Percentiles rank a stretch among this genome's conserved stretches.
Evolutionary conservation across 2,888 invertebrate species (phyloP).

Genomic region (Nipponacmea schrenckii): DNA sequence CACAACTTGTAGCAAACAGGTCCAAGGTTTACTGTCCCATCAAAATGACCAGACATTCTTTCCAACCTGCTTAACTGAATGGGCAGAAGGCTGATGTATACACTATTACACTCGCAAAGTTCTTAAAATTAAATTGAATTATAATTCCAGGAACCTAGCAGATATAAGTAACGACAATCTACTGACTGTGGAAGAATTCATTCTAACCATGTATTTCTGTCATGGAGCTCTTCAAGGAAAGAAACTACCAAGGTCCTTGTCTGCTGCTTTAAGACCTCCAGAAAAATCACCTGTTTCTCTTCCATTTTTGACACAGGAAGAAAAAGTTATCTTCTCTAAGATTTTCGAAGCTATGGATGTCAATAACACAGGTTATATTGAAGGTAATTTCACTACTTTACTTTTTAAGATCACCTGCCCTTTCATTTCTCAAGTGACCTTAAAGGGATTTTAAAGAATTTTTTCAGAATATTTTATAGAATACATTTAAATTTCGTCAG

Average conservation of each 20-base stretch:
- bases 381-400: conserved; percentile 43
- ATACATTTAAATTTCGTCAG: too few relatives aligned
- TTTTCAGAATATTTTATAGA: too few relatives aligned
- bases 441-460: too few relatives aligned
- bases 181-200: conserved; percentile 63
- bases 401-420: too few relatives aligned
- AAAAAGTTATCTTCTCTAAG: conserved; percentile 49
- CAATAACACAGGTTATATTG: conserved; percentile 39
- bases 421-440: too few relatives aligned
- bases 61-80: too few relatives aligned
- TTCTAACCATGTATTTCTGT: conserved; percentile 62
- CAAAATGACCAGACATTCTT: too few relatives aligned
- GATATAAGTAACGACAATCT: conserved; percentile 65
- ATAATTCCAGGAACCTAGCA: conserved; percentile 63
- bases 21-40: too few relatives aligned
- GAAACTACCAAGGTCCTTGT: conserved; percentile 86
- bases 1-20: too few relatives aligned
- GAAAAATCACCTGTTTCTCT: conserved; percentile 32
- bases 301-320: conserved; percentile 38
- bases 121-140: too few relatives aligned
- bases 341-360: conserved; percentile 51
- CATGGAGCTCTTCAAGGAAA: conserved; percentile 84
- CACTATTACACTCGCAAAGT: too few relatives aligned
- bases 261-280: conserved; percentile 67
- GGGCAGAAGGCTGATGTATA: too few relatives aligned